Percentiles rank a stretch among this genome's conserved stretches.
phyloP scores from a whole-genome alignment of 2,113 vertebrate genomes.

The Neolamprologus kungweensis region DNA sequence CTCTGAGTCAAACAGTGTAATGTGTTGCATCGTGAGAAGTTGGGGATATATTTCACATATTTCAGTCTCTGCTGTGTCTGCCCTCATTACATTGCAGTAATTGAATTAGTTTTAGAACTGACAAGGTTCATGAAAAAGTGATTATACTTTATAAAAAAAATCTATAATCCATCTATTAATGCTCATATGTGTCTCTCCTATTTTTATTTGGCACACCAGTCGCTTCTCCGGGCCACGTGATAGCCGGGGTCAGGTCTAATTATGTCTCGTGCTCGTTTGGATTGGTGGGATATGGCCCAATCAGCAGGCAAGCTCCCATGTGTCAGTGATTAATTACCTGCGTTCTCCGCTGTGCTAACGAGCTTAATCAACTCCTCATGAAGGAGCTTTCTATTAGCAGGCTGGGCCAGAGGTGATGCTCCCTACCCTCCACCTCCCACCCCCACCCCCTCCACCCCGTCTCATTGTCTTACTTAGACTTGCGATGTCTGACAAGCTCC shows the following conservation, averaged over 20 bases:
- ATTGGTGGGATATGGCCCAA: conserved; percentile 41
- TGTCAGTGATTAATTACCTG: conserved; percentile 72
- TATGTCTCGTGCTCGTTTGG: background rate
- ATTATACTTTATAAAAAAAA: background rate
- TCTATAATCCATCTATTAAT: background rate
- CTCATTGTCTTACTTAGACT: background rate
- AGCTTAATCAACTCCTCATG: conserved; percentile 62
- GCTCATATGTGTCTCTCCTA: background rate
- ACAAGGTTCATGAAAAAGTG: background rate
- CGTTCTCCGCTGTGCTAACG: conserved; percentile 42
- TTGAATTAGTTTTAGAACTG: background rate
- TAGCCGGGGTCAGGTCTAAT: conserved; percentile 24
- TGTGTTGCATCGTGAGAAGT: background rate
- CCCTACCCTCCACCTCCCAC: background rate
- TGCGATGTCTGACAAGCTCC: background rate
- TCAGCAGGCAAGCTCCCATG: conserved; percentile 26
- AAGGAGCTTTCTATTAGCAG: conserved; percentile 56
- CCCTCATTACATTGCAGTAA: background rate
- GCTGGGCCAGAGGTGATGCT: conserved; percentile 40
- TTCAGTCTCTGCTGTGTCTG: background rate
- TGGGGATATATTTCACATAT: background rate
- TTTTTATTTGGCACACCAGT: background rate
- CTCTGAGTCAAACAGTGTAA: background rate
- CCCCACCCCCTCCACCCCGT: background rate
- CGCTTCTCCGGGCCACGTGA: background rate